Conservation (phyloP, 2,797 vertebrate genomes). For the Brachyrhaphis roseni region DNA sequence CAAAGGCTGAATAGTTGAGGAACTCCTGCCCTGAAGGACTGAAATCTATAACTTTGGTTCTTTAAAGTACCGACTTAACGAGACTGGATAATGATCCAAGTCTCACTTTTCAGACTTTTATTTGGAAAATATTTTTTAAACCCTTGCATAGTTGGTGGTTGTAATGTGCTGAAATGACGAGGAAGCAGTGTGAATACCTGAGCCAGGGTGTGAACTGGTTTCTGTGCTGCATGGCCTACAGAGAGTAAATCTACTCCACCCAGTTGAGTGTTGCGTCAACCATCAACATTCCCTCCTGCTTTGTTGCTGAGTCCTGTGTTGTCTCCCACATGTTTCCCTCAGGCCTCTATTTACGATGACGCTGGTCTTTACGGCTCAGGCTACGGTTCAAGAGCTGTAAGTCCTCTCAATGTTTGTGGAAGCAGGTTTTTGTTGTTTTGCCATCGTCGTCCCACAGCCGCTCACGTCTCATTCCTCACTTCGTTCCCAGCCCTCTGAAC, state of each 20-base stretch:
- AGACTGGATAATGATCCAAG: not conserved
- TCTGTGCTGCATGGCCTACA: conserved; percentile 31
- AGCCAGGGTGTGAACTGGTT: not conserved
- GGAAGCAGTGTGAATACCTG: not conserved
- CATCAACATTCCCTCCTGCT: conserved; percentile 29
- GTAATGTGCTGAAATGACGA: not conserved
- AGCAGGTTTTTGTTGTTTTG: conserved; percentile 1
- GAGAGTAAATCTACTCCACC: conserved; percentile 17
- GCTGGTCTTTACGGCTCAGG: conserved; percentile 81
- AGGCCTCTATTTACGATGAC: conserved; percentile 87
- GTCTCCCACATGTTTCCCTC: conserved; percentile 70
- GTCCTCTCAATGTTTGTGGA: conserved; percentile 65
- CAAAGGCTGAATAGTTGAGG: not conserved
- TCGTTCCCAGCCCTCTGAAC: conserved; percentile 90
- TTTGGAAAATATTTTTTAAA: not conserved
- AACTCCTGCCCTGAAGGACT: not conserved
- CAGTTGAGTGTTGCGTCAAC: conserved; percentile 15
- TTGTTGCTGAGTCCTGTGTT: conserved; percentile 63
- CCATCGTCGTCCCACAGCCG: conserved; percentile 21
- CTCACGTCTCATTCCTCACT: conserved; percentile 20
- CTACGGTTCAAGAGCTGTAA: conserved; percentile 88
- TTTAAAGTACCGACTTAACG: no score
- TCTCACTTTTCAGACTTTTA: not conserved
- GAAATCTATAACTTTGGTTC: not conserved
- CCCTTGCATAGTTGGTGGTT: not conserved